These are phyloP conservation scores for Bothrops alternatus DNA, from an alignment of 2,797 vertebrate genomes.

Conservation along the genomic window DNA sequence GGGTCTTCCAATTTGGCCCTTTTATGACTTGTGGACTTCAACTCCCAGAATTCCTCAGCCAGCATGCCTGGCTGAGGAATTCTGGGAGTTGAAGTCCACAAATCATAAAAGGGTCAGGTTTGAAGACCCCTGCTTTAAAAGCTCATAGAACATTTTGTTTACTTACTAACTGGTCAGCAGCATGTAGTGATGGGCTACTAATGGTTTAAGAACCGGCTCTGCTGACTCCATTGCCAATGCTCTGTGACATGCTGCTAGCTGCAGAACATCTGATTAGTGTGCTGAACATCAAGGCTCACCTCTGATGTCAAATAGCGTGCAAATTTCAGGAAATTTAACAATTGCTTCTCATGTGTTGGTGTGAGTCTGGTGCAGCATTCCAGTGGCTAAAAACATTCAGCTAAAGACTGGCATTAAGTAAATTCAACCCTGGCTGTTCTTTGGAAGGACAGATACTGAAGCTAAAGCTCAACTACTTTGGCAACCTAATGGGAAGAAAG, in stretches of 20 bases:
- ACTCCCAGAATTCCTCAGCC: no score
- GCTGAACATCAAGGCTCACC: neutral
- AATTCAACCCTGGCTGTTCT: neutral
- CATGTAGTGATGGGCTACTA: neutral
- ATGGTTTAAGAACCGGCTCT: neutral
- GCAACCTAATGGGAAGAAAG: no score
- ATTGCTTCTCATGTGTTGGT: neutral
- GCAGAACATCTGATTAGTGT: neutral
- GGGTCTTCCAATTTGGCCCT: no score
- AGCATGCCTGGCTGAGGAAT: no score
- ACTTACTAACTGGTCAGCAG: neutral
- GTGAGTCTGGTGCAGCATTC: neutral
- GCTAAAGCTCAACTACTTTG: no score
- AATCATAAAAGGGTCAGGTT: no score
- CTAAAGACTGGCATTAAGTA: neutral
- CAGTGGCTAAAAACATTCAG: neutral
- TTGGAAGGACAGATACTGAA: no score
- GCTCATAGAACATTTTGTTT: slow-evolving; percentile 3
- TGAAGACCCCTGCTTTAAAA: slow-evolving; percentile 6
- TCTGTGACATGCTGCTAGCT: neutral
- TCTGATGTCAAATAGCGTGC: neutral
- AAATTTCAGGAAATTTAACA: neutral
- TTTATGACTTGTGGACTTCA: no score
- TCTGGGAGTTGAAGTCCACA: no score
- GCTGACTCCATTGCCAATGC: neutral